A percentile compares a stretch with the other conserved stretches of the same genome.
Evolutionary conservation across 2,888 invertebrate species (phyloP).

Genomic region (Dasysyrphus tricinctus): DNA sequence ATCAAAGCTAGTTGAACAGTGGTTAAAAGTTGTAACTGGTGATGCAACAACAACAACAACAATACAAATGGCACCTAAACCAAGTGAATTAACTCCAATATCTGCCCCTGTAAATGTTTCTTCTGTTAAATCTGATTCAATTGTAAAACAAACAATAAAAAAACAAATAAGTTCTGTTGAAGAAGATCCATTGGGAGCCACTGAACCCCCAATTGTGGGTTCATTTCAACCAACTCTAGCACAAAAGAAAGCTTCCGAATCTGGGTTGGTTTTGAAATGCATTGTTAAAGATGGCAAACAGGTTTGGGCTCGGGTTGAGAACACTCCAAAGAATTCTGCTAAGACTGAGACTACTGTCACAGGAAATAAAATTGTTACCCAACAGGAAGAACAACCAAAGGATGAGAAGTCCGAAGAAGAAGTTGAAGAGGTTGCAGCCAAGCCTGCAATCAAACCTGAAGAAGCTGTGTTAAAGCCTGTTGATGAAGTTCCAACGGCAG

Average conservation of each 20-base stretch:
- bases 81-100: slow-evolving; percentile 38
- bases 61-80: slow-evolving; percentile 47
- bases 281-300: slow-evolving; percentile 90
- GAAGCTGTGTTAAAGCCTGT: slow-evolving; percentile 7
- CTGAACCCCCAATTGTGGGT: slow-evolving; percentile 82
- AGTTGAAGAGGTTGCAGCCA: slow-evolving; percentile 20
- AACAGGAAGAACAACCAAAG: slow-evolving; percentile 35
- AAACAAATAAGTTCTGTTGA: slow-evolving; percentile 64
- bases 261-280: slow-evolving; percentile 86
- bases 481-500: slow-evolving; percentile 4
- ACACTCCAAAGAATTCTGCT: slow-evolving; percentile 62
- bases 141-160: slow-evolving; percentile 38
- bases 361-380: slow-evolving; percentile 18
- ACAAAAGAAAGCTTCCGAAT: slow-evolving; percentile 79
- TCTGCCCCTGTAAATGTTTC: slow-evolving; percentile 24
- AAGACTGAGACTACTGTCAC: not conserved
- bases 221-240: slow-evolving; percentile 78
- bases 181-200: slow-evolving; percentile 79
- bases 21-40: slow-evolving; percentile 94
- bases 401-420: slow-evolving; percentile 72
- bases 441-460: slow-evolving; percentile 27
- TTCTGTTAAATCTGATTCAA: slow-evolving; percentile 40
- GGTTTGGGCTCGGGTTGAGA: slow-evolving; percentile 84
- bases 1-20: slow-evolving; percentile 92
- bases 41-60: slow-evolving; percentile 83